Evolutionary conservation across 2,888 invertebrate species (phyloP).

Genomic region (Electrophaes corylata): DNA sequence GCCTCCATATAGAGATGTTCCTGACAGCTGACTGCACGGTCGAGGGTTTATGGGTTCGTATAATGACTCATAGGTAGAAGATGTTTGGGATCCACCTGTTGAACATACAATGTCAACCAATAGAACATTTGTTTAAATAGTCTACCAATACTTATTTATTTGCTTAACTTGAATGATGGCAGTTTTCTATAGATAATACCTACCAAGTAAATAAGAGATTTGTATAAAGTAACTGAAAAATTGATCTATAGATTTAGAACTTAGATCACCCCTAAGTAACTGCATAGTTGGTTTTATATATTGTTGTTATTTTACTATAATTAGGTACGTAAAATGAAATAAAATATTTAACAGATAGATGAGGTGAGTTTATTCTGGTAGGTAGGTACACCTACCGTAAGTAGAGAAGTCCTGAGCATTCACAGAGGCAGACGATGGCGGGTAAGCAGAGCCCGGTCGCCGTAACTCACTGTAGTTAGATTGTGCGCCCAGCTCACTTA

Average conservation of each 20-base stretch:
- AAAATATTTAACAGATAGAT: too few species aligned
- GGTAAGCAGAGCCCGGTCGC: constrained; percentile 84
- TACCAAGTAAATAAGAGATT: too few species aligned
- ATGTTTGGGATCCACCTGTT: constrained; percentile 79
- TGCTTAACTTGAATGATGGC: too few species aligned
- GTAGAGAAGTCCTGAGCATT: constrained; percentile 83
- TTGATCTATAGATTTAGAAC: too few species aligned
- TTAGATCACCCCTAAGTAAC: too few species aligned
- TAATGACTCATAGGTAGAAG: constrained; percentile 86
- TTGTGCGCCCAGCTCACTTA: constrained; percentile 80
- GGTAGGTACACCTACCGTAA: constrained; percentile 70
- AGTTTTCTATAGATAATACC: too few species aligned
- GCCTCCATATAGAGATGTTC: constrained; percentile 84
- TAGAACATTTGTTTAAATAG: neutral
- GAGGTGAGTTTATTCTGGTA: too few species aligned
- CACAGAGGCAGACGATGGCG: constrained; percentile 77
- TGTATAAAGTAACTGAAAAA: too few species aligned
- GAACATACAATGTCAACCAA: neutral
- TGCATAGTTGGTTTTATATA: too few species aligned
- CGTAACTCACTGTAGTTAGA: constrained; percentile 86
- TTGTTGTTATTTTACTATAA: too few species aligned
- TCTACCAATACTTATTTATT: too few species aligned
- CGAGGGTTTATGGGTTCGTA: constrained; percentile 87
- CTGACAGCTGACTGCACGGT: constrained; percentile 85
- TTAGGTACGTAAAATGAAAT: too few species aligned